Evolutionary conservation across 2,888 invertebrate genomes (phyloP).

Genomic region (Beris morrisii): DNA sequence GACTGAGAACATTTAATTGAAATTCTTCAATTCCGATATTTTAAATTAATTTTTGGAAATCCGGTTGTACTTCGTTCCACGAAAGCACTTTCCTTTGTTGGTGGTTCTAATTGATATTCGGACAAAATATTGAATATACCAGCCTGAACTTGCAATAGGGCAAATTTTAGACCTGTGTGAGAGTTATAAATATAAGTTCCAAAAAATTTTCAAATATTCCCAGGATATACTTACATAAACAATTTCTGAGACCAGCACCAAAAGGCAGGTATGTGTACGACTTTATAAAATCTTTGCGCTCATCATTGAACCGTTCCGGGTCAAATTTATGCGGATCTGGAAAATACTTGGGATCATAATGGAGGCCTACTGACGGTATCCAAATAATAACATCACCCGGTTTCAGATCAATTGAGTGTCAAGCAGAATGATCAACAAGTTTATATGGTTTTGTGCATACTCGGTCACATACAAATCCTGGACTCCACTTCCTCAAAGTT

Average conservation of each 20-base stretch:
- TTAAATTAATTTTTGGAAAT: no score
- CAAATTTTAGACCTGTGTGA: not conserved
- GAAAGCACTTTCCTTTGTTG: no score
- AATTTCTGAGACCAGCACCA: conserved; percentile 64
- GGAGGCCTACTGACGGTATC: conserved; percentile 57
- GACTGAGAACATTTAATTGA: no score
- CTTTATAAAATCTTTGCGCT: conserved; percentile 59
- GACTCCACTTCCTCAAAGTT: conserved; percentile 60
- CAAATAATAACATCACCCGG: conserved; percentile 46
- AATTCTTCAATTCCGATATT: no score
- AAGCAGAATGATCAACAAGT: conserved; percentile 44
- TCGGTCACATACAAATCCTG: conserved; percentile 57
- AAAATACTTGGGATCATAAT: conserved; percentile 59
- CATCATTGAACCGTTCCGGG: conserved; percentile 62
- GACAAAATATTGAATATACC: not conserved
- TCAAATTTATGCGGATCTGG: conserved; percentile 63
- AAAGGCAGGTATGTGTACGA: conserved; percentile 60
- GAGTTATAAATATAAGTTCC: not conserved
- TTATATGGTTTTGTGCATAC: conserved; percentile 60
- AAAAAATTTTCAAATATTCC: not conserved
- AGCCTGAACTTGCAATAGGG: not conserved
- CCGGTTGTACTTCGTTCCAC: no score
- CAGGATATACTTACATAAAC: conserved; percentile 43
- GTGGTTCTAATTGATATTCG: not conserved
- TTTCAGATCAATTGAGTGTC: conserved; percentile 47